Base-by-base conservation (phyloP, 2,797 vertebrate genomes). In the Capromys pilorides region DNA sequence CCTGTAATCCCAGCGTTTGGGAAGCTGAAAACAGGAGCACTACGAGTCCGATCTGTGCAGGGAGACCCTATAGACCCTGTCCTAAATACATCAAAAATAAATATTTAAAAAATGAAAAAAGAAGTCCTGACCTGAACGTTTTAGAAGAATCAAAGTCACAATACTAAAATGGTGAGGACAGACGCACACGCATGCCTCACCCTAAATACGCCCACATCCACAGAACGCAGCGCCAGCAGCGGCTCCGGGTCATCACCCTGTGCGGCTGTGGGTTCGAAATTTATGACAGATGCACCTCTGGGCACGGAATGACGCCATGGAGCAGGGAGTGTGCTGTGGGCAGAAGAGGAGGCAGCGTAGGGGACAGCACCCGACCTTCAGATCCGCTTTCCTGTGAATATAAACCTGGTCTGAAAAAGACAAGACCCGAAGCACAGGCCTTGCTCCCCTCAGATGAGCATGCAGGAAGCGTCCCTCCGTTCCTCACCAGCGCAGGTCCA, bases 391-490 rank as follows among this genome's bases (percentile, higher is more conserved):
- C 18, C 83, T 87, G 16, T 71, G 57, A 78, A 73, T 31, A 64
- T 11, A 59, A 88, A 96, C 86, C 77, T 83, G 24, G 16, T 62
- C 59, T 57, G 45, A 62, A 41, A 69, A 90, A 77, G 77, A 36
- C 81, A 66, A 87, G 49, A 84, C 1, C 41, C 14, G 69, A n/a
- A 49, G 12, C 57, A 64, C 51, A 21, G 62, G 12, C 14, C 59
- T 33, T 36, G 31, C 51, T 92, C 33, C 59, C 26, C 18, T 36
- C 13, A 45, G 71, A 81, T 12, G 69, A 26, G 80, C 4, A n/a
- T 2, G 59, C 5, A 5, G 0, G 0, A n/a, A 54, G 90, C 24
- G 2, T 16, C 69, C 45, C 49, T 19, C 54, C 39, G 28, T 49
- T 69, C 59, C 86, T 64, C 45, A 36, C 1, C 51, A 51, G 49